Base-by-base conservation (phyloP, 2,888 invertebrate genomes). In the Alviniconcha strummeri region DNA sequence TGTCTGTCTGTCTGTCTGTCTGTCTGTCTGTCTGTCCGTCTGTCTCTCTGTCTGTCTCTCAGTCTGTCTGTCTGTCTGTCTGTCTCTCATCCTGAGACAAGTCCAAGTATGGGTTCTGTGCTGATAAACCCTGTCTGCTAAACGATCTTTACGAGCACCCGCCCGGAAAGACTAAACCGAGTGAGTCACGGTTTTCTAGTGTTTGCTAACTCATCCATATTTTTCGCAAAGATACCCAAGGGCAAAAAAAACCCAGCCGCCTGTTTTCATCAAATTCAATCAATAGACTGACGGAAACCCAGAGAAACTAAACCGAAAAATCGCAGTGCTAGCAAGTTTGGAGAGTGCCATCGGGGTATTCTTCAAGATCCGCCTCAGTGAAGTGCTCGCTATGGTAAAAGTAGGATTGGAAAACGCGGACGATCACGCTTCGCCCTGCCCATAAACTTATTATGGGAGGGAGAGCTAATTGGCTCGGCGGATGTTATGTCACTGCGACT, bases 191-290 rank as follows among this genome's bases (percentile, higher is more conserved):
- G 71, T 17, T 19, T 15, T 17, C 71, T 17, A 19, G 7, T 71
- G 71, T 71, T 71, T 71, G 71, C 71, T 71, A 71, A 71, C 71
- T 71, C 71, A 71, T 71, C 71, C 71, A 71, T 71, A 71, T 71
- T 71, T 71, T 71, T 7, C 5, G 7, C 71, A 13, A 13, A 71
- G 71, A 17, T 71, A 71, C 71, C 71, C 71, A n/a, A 17, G 71
- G 71, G 71, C 71, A 71, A 71, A n/a, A 71, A 71, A 71, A 71
- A 71, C 60, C 7, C 71, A 71, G 71, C 71, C 71, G 71, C 71
- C 19, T 71, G 13, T 71, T 71, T 71, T 71, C 71, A 71, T 71
- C 71, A 71, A 71, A 71, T 71, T 71, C 19, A 71, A 71, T 71
- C 71, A 71, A 71, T 36, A 36, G 36, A 36, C 36, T 71, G 71